phyloP scores from a whole-genome alignment of 2,888 invertebrate species.

The Desoria tigrina region DNA sequence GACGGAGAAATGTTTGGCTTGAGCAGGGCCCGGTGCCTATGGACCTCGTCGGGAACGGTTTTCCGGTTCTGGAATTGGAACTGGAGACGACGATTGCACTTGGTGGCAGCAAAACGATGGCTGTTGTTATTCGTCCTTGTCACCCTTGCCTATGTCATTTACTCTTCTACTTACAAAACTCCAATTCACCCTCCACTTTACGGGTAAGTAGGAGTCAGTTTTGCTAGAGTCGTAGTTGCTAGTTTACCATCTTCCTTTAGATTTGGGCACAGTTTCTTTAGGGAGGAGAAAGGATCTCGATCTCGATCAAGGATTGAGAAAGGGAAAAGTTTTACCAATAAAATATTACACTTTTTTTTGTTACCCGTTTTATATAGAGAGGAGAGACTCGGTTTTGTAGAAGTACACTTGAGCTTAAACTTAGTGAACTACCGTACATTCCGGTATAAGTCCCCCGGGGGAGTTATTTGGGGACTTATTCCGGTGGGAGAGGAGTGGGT shows the following conservation, averaged over 20 bases:
- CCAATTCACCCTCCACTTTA: constrained; percentile 43
- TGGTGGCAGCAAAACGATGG: constrained; percentile 49
- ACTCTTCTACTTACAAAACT: constrained; percentile 39
- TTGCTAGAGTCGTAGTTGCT: not conserved
- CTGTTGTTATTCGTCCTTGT: constrained; percentile 41
- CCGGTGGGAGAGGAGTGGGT: too few species aligned
- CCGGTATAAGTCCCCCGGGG: too few species aligned
- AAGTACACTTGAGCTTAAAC: too few species aligned
- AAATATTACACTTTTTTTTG: constrained; percentile 6
- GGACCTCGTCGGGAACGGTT: not conserved
- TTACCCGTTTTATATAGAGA: too few species aligned
- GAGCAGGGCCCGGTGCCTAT: not conserved
- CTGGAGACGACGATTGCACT: constrained; percentile 41
- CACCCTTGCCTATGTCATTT: constrained; percentile 41
- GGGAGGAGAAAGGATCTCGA: not conserved
- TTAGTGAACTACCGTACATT: too few species aligned
- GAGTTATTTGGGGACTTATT: too few species aligned
- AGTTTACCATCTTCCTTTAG: not conserved
- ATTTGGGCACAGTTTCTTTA: not conserved
- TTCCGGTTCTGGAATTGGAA: constrained; percentile 27
- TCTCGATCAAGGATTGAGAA: not conserved
- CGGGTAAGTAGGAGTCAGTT: constrained; percentile 47
- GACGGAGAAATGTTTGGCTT: constrained; percentile 1
- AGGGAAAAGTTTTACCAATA: constrained; percentile 7
- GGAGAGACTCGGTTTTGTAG: too few species aligned